phyloP scores from a whole-genome alignment of 2,888 invertebrate species.

The Plagodis dolabraria region DNA sequence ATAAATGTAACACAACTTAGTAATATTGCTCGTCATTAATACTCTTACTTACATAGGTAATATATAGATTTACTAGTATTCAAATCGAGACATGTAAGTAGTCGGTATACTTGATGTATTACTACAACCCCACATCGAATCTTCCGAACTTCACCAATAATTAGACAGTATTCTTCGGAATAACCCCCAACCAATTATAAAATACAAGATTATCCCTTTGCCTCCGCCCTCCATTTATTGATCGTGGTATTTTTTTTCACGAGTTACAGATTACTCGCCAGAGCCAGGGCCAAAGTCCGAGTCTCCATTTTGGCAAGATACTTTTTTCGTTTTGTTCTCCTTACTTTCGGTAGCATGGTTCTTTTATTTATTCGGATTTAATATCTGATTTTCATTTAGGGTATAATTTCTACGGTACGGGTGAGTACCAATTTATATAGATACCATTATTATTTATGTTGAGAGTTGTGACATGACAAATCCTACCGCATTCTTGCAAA shows the following conservation, averaged over 20 bases:
- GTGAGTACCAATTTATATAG: no score
- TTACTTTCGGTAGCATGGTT: constrained; percentile 1
- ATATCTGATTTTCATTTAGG: no score
- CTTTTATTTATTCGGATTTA: not conserved
- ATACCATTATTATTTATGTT: not conserved
- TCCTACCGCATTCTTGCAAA: constrained; percentile 18
- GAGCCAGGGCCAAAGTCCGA: constrained; percentile 42
- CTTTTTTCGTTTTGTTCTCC: constrained; percentile 28
- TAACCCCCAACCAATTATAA: constrained; percentile 74
- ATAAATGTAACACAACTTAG: no score
- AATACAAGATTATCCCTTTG: constrained; percentile 53
- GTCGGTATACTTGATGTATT: not conserved
- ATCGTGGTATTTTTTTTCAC: constrained; percentile 71
- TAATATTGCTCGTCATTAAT: no score
- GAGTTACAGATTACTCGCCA: constrained; percentile 8
- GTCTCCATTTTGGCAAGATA: constrained; percentile 33
- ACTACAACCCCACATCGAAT: constrained; percentile 11
- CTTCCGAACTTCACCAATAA: constrained; percentile 44
- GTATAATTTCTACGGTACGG: no score
- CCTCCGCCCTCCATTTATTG: constrained; percentile 71
- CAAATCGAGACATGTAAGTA: not conserved
- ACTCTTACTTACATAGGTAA: no score
- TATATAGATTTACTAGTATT: no score
- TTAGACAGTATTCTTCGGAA: constrained; percentile 63
- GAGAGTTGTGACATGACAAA: constrained; percentile 1